These are phyloP conservation scores for Bovichtus variegatus DNA, from an alignment of 2,797 vertebrate genomes.

Conservation along the genomic window DNA sequence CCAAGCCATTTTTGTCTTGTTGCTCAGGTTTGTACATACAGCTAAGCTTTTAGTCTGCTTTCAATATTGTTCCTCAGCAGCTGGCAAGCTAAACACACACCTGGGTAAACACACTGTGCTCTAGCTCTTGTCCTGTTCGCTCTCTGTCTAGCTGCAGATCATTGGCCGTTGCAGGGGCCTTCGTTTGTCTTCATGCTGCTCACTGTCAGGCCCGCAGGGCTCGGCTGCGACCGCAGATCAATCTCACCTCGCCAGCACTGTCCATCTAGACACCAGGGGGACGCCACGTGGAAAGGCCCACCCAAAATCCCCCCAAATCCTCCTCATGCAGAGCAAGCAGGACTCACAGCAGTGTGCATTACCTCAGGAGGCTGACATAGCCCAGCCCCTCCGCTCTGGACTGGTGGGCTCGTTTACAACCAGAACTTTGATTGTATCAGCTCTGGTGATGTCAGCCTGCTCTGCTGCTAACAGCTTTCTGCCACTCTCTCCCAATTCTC, in stretches of 20 bases:
- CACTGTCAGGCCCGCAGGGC: slow-evolving; percentile 64
- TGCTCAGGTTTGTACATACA: slow-evolving; percentile 71
- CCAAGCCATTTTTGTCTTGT: slow-evolving; percentile 63
- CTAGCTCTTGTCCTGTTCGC: slow-evolving; percentile 61
- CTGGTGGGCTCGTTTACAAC: slow-evolving; percentile 57
- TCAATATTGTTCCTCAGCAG: slow-evolving; percentile 80
- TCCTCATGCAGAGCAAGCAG: slow-evolving; percentile 70
- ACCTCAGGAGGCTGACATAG: slow-evolving; percentile 76
- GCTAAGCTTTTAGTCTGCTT: slow-evolving; percentile 75
- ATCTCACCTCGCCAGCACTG: slow-evolving; percentile 71
- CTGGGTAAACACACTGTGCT: slow-evolving; percentile 84
- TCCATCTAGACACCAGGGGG: slow-evolving; percentile 68
- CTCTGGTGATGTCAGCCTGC: slow-evolving; percentile 73
- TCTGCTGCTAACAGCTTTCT: slow-evolving; percentile 56
- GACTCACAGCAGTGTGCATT: slow-evolving; percentile 70
- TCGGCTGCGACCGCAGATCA: slow-evolving; percentile 67
- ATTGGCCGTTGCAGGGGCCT: slow-evolving; percentile 50
- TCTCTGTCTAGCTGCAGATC: slow-evolving; percentile 60
- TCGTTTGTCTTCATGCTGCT: slow-evolving; percentile 73
- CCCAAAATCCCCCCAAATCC: slow-evolving; percentile 74
- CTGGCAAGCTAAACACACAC: slow-evolving; percentile 83
- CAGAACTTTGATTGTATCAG: slow-evolving; percentile 70
- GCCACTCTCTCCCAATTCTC: slow-evolving; percentile 51
- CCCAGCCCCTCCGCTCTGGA: slow-evolving; percentile 59
- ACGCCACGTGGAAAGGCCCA: slow-evolving; percentile 59